phyloP scores from a whole-genome alignment of 2,797 vertebrate genomes.

The Tenualosa ilisha region DNA sequence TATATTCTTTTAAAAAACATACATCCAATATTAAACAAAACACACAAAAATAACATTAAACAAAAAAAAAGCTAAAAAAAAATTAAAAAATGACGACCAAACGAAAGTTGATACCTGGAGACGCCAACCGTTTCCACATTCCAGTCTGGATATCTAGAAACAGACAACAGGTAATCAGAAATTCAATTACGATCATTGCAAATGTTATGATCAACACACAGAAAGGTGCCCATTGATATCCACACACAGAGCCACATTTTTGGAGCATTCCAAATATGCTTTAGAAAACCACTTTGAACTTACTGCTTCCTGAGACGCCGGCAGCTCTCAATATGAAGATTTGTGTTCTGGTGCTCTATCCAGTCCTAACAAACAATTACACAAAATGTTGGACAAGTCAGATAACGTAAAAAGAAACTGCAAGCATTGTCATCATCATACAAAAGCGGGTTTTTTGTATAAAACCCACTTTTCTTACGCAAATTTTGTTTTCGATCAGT shows the following conservation, averaged over 20 bases:
- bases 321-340: slow-evolving; percentile 85
- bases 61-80: background rate
- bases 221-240: background rate
- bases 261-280: background rate
- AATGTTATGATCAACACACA: background rate
- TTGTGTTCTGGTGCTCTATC: slow-evolving; percentile 88
- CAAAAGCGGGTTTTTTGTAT: too few species aligned
- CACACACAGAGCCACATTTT: background rate
- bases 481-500: background rate
- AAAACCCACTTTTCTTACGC: background rate
- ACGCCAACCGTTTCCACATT: slow-evolving; percentile 76
- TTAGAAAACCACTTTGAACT: slow-evolving; percentile 63
- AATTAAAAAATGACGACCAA: background rate
- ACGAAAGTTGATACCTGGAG: slow-evolving; percentile 72
- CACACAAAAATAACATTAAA: background rate
- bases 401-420: background rate
- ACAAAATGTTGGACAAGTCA: slow-evolving; percentile 28
- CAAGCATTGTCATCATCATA: background rate
- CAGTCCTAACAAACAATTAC: slow-evolving; percentile 80
- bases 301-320: slow-evolving; percentile 82
- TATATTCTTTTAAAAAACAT: too few species aligned
- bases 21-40: too few species aligned
- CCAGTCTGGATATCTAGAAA: slow-evolving; percentile 86
- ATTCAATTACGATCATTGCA: background rate
- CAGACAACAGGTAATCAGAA: slow-evolving; percentile 26